Evolutionary conservation across 2,113 vertebrate genomes (phyloP), one percentile per base, ranked within the genome.

Genomic region (Rhombomys opimus): DNA sequence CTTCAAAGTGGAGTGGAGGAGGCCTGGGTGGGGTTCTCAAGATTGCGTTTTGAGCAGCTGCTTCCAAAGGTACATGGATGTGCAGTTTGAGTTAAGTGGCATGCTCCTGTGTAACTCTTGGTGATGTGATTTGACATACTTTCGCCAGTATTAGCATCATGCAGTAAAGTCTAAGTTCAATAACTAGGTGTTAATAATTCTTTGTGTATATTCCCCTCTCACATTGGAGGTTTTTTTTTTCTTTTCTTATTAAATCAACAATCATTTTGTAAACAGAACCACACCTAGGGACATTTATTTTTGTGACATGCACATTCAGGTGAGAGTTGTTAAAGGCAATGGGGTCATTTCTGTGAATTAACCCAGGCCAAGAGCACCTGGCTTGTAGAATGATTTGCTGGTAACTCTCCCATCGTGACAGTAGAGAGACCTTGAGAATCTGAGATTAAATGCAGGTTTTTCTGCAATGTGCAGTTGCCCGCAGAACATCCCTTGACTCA

Each of bases 281-380:
- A 17, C n/a, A 85, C 81, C 57, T 46, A n/a, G 81, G 77, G 52
- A 77, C 22, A n/a, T 73, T 97, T 93, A 32, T 90, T 93, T 96
- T 80, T 52, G 72, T 61, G 75, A 86, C 10, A 68, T 4, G 0
- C 89, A 32, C 9, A 67, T 82, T 86, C 20, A 35, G 81, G 54
- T 41, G 88, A 95, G 41, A 78, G 1, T 17, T 57, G 5, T 61
- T 35, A 68, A 67, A 65, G 32, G 7, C 46, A 9, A 35, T 30
- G 2, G 54, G 59, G 59, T 86, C 88, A 86, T 7, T 46, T 35
- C 25, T 59, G 35, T 81, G 82, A 68, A 70, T 93, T 59, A 86
- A 70, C 22, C 77, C n/a, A 77, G 52, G 38, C 67, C 41, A 87
- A 85, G 86, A 89, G 14, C 90, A 52, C 22, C 72, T 15, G 52